Evolutionary conservation across 2,797 vertebrate genomes (phyloP).

Genomic region (Poecile montanus): DNA sequence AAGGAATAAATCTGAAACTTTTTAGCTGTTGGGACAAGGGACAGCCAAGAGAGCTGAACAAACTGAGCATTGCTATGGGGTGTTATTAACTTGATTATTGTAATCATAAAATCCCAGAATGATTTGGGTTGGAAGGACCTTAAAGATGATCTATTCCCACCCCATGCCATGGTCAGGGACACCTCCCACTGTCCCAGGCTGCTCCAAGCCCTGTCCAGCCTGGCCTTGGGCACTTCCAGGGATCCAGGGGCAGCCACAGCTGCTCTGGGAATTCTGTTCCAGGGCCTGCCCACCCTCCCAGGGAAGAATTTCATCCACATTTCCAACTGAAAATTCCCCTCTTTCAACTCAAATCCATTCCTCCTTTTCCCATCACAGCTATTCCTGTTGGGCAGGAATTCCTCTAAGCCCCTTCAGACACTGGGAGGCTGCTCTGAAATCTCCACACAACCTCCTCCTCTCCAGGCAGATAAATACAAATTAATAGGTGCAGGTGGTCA

Average conservation of each 20-base stretch:
- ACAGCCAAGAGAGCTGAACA: neutral
- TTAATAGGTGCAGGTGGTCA: neutral
- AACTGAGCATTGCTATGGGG: neutral
- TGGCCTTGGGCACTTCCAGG: neutral
- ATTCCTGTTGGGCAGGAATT: neutral
- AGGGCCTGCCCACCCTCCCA: neutral
- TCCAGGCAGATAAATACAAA: too few species aligned
- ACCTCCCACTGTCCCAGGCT: fast-evolving
- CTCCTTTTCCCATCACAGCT: neutral
- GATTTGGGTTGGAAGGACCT: neutral
- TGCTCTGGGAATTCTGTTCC: neutral
- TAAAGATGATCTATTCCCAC: fast-evolving
- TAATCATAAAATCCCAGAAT: neutral
- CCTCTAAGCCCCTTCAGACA: neutral
- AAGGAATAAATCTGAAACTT: neutral
- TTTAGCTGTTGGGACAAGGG: neutral
- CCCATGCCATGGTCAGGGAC: neutral
- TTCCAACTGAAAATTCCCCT: neutral
- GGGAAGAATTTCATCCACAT: neutral
- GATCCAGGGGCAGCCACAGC: neutral
- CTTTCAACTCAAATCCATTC: neutral
- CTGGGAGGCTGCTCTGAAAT: neutral
- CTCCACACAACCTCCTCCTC: neutral
- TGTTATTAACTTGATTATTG: neutral
- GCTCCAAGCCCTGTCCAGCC: fast-evolving